Evolutionary conservation across 2,888 invertebrate species (phyloP), one percentile per base, ranked within the genome.

Genomic region (Atethmia centrago): DNA sequence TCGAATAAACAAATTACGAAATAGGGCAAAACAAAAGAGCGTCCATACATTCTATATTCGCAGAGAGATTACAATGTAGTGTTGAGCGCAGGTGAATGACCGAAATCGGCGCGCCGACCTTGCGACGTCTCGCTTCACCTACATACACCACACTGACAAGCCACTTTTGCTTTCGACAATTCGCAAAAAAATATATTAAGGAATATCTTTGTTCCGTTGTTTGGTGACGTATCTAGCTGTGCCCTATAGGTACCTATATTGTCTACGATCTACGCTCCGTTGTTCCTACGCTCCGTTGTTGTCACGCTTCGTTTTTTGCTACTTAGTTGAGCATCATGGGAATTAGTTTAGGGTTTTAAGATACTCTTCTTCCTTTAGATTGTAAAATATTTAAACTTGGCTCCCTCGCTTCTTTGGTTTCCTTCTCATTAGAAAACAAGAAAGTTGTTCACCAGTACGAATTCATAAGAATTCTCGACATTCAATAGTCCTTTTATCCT

Each of bases 101-200:
- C 96, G 94, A 91, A 94, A 93, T 95, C 94, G 95, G 95, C 96
- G 93, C 95, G 93, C 93, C 94, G 96, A 96, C 96, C 95, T 94
- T 95, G 96, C 94, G 90, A 88, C 93, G 92, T 84, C 91, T 91
- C 89, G 93, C 91, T 94, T 96, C 95, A 95, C 95, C 96, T 95
- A 95, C 96, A 95, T 95, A 95, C 95, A 93, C 85, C 92, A 93
- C 94, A 94, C 94, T 93, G 88, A 86, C 85, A 92, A 92, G 89
- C 94, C 94, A 96, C 96, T 96, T 95, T 96, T 96, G 94, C 96
- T 96, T 96, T 96, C 96, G 95, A 90, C 92, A 93, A 93, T 94
- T 93, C 93, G 95, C 95, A 95, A 95, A 96, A 95, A 95, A 95
- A 87, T 69, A 68, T 82, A 82, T 84, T 86, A 87, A 82, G 86